These are phyloP conservation scores for Malthinus flaveolus DNA, from an alignment of 2,888 invertebrate species.

Conservation along the genomic window DNA sequence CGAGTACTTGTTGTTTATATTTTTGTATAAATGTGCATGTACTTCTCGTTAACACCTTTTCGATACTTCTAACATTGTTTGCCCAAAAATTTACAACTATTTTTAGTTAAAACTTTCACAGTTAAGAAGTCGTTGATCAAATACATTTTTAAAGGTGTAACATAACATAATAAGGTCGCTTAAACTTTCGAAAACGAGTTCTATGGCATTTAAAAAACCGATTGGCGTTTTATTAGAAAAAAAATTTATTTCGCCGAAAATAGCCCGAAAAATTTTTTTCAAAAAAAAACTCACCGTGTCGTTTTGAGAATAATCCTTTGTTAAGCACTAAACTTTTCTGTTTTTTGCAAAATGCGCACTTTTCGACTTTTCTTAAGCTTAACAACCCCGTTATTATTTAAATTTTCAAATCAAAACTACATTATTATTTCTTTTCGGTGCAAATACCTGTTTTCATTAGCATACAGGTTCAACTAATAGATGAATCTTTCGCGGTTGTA, in stretches of 20 bases:
- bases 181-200: not conserved
- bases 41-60: too few relatives aligned
- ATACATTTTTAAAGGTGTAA: not conserved
- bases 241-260: not conserved
- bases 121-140: not conserved
- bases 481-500: conserved; percentile 13
- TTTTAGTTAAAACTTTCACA: not conserved
- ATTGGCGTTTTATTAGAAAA: not conserved
- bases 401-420: conserved; percentile 16
- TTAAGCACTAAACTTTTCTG: not conserved
- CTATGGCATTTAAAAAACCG: not conserved
- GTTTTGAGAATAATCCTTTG: not conserved
- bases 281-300: not conserved
- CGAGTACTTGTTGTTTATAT: too few relatives aligned
- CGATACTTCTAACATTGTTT: too few relatives aligned
- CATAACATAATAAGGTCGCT: conserved; percentile 3
- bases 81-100: too few relatives aligned
- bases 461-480: conserved; percentile 2
- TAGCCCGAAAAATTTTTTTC: not conserved
- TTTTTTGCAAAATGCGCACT: not conserved
- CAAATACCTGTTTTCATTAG: conserved; percentile 14
- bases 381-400: conserved; percentile 8
- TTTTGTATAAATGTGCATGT: too few relatives aligned
- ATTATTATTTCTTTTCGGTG: conserved; percentile 7
- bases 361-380: not conserved